Base-by-base conservation (phyloP, 1,140 invertebrate genomes). In the Drosophila quadrilineata region DNA sequence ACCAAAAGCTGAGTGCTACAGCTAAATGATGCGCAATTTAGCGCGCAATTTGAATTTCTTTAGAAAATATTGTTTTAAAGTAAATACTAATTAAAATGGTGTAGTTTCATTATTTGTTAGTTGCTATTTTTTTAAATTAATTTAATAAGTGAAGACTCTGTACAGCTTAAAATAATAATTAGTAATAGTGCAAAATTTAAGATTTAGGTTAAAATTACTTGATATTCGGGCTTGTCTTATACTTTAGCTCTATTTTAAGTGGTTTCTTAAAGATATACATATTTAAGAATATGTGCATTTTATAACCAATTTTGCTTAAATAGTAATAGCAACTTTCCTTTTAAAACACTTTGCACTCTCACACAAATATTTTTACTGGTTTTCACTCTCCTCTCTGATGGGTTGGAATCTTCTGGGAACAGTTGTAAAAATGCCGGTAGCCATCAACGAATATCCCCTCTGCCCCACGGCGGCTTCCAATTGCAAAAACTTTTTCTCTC, bases 371-470 rank as follows among this genome's bases (percentile, higher is more conserved):
- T 31, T 46, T 17, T 3, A 2, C 38, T 48, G 28, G 53, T 33
- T 33, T 17, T 45, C 56, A 60, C 28, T 12, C 28, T 16, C 8
- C 28, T 29, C 48, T 56, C 31, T 40, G 40, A 36, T 6, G 24
- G 28, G 8, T n/a, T 24, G 28, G 3, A 31, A 2, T 57, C 67
- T 58, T 36, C 3, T 19, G 56, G 63, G 70, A 56, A 19, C 19
- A 33, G 33, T 67, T 38, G 26, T 63, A 49, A 67, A 67, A 49
- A 53, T 65, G 57, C 36, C 59, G 75, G 58, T 60, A 49, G 62
- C 24, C 31, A 59, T 58, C 60, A 49, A 71, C 67, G 64, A 69
- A 65, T 79, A 52, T n/a, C n/a, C n/a, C n/a, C n/a, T n/a, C n/a
- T 64, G 33, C 62, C 29, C 71, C 59, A 38, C 43, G 49, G 56